A percentile compares a stretch with the other conserved stretches of the same genome.
These are phyloP conservation scores for Collichthys lucidus DNA, from an alignment of 2,113 vertebrate species.

Conservation along the genomic window DNA sequence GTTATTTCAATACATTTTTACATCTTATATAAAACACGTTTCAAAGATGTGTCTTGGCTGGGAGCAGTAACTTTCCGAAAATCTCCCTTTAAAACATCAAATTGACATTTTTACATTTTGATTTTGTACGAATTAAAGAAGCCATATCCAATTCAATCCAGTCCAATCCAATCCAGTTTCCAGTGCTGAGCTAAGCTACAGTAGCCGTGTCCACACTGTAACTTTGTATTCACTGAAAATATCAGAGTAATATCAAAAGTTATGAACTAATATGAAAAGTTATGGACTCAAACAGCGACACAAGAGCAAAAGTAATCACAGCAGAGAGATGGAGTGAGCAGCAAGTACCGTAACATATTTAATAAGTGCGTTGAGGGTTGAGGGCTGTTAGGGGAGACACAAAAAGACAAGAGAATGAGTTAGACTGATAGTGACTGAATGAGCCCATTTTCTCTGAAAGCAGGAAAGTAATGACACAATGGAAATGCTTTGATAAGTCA, in stretches of 20 bases:
- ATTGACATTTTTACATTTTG: neutral
- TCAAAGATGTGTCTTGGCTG: neutral
- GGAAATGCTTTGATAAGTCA: slow-evolving; percentile 70
- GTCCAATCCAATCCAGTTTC: no score
- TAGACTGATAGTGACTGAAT: slow-evolving; percentile 56
- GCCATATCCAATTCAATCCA: no score
- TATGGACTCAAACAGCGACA: neutral
- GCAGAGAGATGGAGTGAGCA: slow-evolving; percentile 38
- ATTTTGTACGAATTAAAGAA: neutral
- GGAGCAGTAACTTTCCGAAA: neutral
- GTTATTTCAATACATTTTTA: neutral
- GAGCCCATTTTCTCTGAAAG: slow-evolving; percentile 69
- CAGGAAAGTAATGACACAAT: slow-evolving; percentile 75
- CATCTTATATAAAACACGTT: neutral
- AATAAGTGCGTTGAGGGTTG: slow-evolving; percentile 32
- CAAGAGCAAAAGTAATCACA: slow-evolving; percentile 23
- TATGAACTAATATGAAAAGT: no score
- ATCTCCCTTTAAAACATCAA: neutral
- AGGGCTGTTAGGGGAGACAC: slow-evolving; percentile 23
- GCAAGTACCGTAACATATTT: slow-evolving; percentile 63
- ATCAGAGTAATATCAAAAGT: no score
- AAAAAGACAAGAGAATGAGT: slow-evolving; percentile 47
- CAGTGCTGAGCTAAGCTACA: no score
- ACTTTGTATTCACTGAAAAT: no score
- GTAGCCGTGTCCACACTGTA: neutral